A percentile compares a stretch with the other conserved stretches of the same genome.
phyloP scores from a whole-genome alignment of 2,888 invertebrate species.

The Luffia ferchaultella region DNA sequence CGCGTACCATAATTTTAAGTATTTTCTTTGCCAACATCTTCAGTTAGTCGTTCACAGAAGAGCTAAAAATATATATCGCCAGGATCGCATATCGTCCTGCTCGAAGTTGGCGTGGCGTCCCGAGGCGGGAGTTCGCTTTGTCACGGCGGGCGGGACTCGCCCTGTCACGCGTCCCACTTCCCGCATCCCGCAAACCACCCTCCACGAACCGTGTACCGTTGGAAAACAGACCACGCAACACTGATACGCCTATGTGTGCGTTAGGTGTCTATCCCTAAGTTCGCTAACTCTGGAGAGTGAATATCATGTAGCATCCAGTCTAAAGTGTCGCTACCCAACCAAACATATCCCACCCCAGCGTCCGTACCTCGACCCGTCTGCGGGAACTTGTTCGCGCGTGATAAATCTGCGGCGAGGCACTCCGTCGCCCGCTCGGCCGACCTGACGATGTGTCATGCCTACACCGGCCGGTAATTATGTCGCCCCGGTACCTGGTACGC shows the following conservation, averaged over 20 bases:
- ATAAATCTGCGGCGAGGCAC: neutral
- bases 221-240: no score
- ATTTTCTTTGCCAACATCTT: no score
- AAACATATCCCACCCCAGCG: slow-evolving; percentile 1
- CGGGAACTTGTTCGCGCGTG: slow-evolving; percentile 2
- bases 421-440: no score
- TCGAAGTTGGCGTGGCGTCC: neutral
- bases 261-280: no score
- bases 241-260: no score
- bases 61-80: neutral
- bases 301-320: no score
- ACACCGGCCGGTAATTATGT: slow-evolving; percentile 4
- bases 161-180: neutral
- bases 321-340: no score
- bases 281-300: no score
- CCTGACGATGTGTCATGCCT: no score
- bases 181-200: neutral
- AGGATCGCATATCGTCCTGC: neutral
- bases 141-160: neutral
- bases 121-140: neutral
- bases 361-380: slow-evolving; percentile 1
- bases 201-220: no score
- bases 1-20: no score
- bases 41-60: no score
- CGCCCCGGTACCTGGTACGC: slow-evolving; percentile 2